A percentile compares a stretch with the other conserved stretches of the same genome.
Conservation (phyloP, 2,888 invertebrate genomes). For the Lepidochitona cinerea region DNA sequence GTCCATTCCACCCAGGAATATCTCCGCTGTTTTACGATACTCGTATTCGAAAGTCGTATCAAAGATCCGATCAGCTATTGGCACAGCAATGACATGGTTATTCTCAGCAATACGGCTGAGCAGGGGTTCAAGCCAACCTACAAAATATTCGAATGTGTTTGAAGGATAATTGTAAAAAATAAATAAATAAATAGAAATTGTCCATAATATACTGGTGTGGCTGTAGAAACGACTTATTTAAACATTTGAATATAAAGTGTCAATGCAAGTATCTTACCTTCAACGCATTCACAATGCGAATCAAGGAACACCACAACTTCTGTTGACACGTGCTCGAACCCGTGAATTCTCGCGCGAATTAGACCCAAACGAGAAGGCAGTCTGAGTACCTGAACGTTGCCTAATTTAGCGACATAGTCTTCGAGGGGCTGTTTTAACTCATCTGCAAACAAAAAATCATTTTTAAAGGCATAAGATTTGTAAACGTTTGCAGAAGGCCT, state of each 20-base stretch:
- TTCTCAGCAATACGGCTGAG: not conserved
- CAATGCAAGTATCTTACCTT: not conserved
- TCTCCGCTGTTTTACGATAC: not conserved
- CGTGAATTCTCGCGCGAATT: not conserved
- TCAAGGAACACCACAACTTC: not conserved
- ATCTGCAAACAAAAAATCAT: not conserved
- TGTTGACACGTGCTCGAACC: not conserved
- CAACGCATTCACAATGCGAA: not conserved
- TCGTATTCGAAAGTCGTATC: not conserved
- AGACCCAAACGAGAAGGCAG: not conserved
- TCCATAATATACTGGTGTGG: too few species aligned
- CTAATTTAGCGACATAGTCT: not conserved
- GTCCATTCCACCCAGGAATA: slow-evolving; percentile 90
- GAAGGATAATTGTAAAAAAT: too few species aligned
- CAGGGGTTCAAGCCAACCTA: slow-evolving; percentile 8
- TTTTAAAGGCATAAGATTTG: too few species aligned
- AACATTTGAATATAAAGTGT: too few species aligned
- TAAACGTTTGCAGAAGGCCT: too few species aligned
- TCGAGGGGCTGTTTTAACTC: not conserved
- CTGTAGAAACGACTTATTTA: too few species aligned
- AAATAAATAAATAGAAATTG: too few species aligned
- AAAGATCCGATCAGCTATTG: not conserved
- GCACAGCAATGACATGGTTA: not conserved
- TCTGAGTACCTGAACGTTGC: not conserved
- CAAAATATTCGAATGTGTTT: too few species aligned